Evolutionary conservation across 2,888 invertebrate genomes (phyloP), one percentile per base, ranked within the genome.

Genomic region (Synanthedon vespiformis): DNA sequence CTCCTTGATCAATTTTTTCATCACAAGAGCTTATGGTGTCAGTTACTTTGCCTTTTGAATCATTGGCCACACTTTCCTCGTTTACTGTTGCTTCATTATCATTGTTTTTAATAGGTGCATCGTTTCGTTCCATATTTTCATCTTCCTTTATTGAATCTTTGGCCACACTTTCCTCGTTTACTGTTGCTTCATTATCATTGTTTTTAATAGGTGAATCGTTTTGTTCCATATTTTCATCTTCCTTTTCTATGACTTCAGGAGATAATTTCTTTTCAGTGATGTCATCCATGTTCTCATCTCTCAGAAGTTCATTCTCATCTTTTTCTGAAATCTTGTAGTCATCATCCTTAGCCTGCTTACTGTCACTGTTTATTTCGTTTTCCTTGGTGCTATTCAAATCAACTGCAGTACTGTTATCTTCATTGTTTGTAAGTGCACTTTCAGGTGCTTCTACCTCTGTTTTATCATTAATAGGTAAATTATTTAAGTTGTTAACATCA

Each of bases 291-390:
- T 56, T 54, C 11, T 54, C 51, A 48, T 48, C 44, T n/a, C 12
- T 14, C n/a, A 44, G 44, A 44, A 48, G 48, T 53, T 53, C 41
- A 40, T 49, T 51, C 8, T 8, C 51, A 54, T 40, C 52, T 34
- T 49, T 53, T 4, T 59, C 48, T 51, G 51, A 44, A 10, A 22
- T 40, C 47, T 51, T 56, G 53, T 40, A 56, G 14, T 51, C 55
- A 49, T 54, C 53, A 50, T 49, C 40, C 52, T 52, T 53, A 52
- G 54, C 51, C 51, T 4, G 44, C 5, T 44, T 12, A 44, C 6
- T 44, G 11, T 44, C 14, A 44, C 44, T 44, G 44, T 44, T 48
- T 2, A 52, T 57, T 54, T 51, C 41, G 22, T 10, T 34, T 11
- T 47, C 3, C 14, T 51, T 40, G 3, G 3, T 34, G 10, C 8